Percentiles rank a stretch among this genome's conserved stretches.
These are phyloP conservation scores for Zophobas morio DNA, from an alignment of 1,140 invertebrate genomes.

Conservation along the genomic window DNA sequence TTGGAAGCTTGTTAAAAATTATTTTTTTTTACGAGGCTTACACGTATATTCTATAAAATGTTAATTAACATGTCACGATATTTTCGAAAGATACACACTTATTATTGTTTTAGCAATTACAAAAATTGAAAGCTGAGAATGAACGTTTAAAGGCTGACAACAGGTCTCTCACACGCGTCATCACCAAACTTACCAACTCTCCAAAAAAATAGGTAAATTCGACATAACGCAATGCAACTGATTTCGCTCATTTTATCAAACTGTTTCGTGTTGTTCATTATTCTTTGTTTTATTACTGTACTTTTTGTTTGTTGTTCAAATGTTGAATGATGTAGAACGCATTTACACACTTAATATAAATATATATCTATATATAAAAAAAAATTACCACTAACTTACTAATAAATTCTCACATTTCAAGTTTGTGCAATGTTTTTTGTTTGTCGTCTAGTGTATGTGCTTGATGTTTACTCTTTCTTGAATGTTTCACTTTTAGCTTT, in stretches of 20 bases:
- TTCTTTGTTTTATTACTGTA: conserved; percentile 40
- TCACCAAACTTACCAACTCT: conserved; percentile 95
- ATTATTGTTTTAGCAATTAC: conserved; percentile 89
- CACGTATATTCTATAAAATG: not conserved
- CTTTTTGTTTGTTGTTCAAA: conserved; percentile 31
- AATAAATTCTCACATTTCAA: conserved; percentile 42
- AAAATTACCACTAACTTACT: conserved; percentile 36
- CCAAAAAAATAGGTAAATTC: conserved; percentile 80
- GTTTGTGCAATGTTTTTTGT: conserved; percentile 36
- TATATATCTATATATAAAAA: conserved; percentile 2
- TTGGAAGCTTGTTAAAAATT: not conserved
- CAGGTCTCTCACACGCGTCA: conserved; percentile 93
- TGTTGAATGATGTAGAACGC: conserved; percentile 33
- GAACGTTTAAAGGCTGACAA: conserved; percentile 96
- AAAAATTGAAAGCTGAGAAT: conserved; percentile 97
- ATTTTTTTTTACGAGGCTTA: conserved; percentile 8
- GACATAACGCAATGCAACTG: conserved; percentile 44
- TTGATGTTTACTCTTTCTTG: not conserved
- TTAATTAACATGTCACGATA: conserved; percentile 2
- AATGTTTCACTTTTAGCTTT: too few relatives aligned
- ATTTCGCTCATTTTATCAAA: conserved; percentile 45
- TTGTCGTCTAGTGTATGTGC: conserved; percentile 2
- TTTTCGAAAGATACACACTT: conserved; percentile 17
- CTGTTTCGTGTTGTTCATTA: conserved; percentile 43
- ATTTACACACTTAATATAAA: conserved; percentile 31